Base-by-base conservation (phyloP, 2,888 invertebrate species). In the Volucella inflata region DNA sequence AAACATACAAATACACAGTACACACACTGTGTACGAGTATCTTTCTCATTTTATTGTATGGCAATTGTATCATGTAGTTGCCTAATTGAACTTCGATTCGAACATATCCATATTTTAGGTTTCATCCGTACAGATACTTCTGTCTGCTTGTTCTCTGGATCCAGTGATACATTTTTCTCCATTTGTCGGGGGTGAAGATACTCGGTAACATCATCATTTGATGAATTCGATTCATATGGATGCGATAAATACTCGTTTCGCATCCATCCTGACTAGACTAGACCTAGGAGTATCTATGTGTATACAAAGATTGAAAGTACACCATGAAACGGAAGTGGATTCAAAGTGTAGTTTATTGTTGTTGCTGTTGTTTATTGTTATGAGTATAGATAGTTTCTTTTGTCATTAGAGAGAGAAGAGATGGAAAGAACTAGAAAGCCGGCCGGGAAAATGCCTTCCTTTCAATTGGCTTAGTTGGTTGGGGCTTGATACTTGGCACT, bases 171-270 rank as follows among this genome's bases (percentile, higher is more conserved):
- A 30, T 30, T 51, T 55, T 62, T 30, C 57, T 59, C 50, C 74
- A 74, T 64, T 48, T 55, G 62, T 16, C 10, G 48, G 17, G 51
- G 2, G 11, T 40, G 67, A 30, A 16, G 44, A 30, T 30, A 30
- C 30, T 30, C 6, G 46, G 57, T 50, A 80, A 64, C 68, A 68
- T 12, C 53, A 21, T 50, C 30, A 21, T 80, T 68, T 80, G 64
- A 81, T 70, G 57, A 75, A 81, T 75, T 64, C 12, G 16, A 64
- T 75, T 75, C 68, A 70, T 75, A 70, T 70, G 68, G 74, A 60
- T 79, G 67, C 44, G 74, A 74, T 80, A 60, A 67, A 57, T 48
- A 16, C 65, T 67, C 36, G 8, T 60, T 64, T 53, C 9, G 21
- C 11, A 38, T 16, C 17, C 46, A 17, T 36, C n/a, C 21, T 1